A percentile compares a stretch with the other conserved stretches of the same genome.
These are phyloP conservation scores for Diadromus collaris DNA, from an alignment of 2,888 invertebrate species.

Conservation along the genomic window DNA sequence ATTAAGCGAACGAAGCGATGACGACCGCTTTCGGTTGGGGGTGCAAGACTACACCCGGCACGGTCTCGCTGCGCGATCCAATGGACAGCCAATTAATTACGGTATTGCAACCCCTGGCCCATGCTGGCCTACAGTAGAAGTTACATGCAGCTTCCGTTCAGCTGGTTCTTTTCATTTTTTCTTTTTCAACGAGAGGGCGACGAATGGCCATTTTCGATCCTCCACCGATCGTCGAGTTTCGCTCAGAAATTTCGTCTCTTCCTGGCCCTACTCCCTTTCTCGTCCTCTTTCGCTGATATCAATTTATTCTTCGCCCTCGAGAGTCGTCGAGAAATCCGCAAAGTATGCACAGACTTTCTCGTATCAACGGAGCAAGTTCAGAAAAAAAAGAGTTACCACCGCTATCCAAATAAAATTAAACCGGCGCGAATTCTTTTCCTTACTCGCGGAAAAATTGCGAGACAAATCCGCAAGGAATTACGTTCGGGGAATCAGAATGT, in stretches of 20 bases:
- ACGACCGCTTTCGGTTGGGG: background rate
- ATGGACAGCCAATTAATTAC: slow-evolving; percentile 71
- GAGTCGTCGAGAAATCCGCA: background rate
- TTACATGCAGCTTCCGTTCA: slow-evolving; percentile 20
- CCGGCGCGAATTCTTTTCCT: background rate
- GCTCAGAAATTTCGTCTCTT: background rate
- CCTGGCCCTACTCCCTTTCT: background rate
- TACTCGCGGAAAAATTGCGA: background rate
- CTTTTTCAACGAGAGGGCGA: background rate
- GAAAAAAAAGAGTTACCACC: background rate
- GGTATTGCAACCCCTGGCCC: slow-evolving; percentile 54
- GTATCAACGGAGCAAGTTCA: background rate
- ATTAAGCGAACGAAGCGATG: slow-evolving; percentile 41
- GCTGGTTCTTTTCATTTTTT: background rate
- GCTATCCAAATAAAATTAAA: background rate
- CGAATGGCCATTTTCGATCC: background rate
- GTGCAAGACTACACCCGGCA: background rate
- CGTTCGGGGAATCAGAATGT: background rate
- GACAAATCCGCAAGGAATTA: background rate
- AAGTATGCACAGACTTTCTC: background rate
- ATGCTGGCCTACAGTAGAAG: background rate
- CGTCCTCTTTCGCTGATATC: background rate
- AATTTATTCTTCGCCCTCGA: background rate
- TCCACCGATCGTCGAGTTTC: background rate
- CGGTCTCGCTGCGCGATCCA: slow-evolving; percentile 58